Evolutionary conservation across 2,888 invertebrate genomes (phyloP), one percentile per base, ranked within the genome.

Genomic region (Trichopoda pennipes): DNA sequence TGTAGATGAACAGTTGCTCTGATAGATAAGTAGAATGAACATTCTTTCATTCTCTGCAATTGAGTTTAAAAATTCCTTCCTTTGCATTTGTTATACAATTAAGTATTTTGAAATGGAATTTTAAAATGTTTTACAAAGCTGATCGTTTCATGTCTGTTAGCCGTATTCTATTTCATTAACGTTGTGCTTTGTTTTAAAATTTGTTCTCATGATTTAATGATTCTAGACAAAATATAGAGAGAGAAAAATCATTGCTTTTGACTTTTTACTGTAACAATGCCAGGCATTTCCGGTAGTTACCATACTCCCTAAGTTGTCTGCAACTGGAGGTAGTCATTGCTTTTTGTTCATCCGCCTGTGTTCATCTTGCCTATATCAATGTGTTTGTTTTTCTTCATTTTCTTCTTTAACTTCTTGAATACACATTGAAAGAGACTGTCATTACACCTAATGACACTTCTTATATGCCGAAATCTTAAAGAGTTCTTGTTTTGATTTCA

Each of bases 241-340:
- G 49, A 66, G 79, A 82, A 76, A 76, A 79, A 75, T 68, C 82
- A 79, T 76, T 76, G 75, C 75, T 63, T 72, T 55, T 75, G 79
- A 76, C 72, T 68, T 61, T 47, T 76, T 72, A 73, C 68, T 75
- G 61, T 68, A 68, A 76, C 79, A 79, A 82, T 82, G 79, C 82
- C 79, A 82, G 75, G 82, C 79, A 82, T 82, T 82, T 82, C 82
- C 82, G 82, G 82, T 82, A 76, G 81, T 73, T n/a, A 64, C 21
- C 74, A 19, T 72, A 68, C 74, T 51, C 51, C 58, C 66, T 60
- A 21, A 51, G 23, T 53, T 64, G 69, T 73, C 60, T 53, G 64
- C 38, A 49, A 28, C 47, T 38, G 17, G 9, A 73, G 7, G 16
- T 19, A 61, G 70, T 53, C 53, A 38, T 19, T 32, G 12, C 7